phyloP scores from a whole-genome alignment of 1,140 invertebrate genomes.

The Brachionus koreanus region DNA sequence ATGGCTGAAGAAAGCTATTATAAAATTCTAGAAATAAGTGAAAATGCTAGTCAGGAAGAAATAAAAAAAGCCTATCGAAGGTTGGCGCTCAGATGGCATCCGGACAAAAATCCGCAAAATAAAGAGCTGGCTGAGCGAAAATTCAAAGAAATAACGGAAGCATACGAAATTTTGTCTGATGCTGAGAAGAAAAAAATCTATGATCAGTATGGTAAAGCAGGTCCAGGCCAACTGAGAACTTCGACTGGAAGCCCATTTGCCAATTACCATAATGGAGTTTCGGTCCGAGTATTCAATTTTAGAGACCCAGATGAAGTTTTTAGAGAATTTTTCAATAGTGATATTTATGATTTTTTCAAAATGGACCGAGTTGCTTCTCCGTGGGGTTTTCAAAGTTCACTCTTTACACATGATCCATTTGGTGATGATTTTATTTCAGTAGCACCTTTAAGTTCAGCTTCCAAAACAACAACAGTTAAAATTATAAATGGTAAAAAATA shows the following conservation, averaged over 20 bases:
- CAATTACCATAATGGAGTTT: neutral
- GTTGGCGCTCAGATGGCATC: conserved; percentile 64
- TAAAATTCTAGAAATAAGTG: conserved; percentile 6
- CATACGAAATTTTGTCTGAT: conserved; percentile 36
- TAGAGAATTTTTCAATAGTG: neutral
- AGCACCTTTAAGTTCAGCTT: neutral
- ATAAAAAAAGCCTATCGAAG: conserved; percentile 71
- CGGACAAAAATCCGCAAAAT: conserved; percentile 45
- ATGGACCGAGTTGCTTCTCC: too few species aligned
- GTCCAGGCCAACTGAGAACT: conserved; percentile 44
- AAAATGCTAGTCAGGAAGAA: neutral
- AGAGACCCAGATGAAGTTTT: conserved; percentile 9
- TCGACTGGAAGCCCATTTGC: neutral
- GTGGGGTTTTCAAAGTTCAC: neutral
- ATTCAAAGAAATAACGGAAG: conserved; percentile 22
- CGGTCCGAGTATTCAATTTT: neutral
- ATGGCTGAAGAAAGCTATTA: conserved; percentile 7
- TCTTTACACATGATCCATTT: neutral
- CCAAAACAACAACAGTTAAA: neutral
- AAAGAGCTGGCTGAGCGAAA: conserved; percentile 74
- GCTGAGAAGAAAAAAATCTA: neutral
- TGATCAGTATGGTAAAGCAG: conserved; percentile 28
- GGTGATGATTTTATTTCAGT: neutral
- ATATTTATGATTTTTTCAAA: neutral
- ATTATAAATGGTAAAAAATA: neutral